These are phyloP conservation scores for Apis florea DNA, from an alignment of 1,140 invertebrate species.

Conservation along the genomic window DNA sequence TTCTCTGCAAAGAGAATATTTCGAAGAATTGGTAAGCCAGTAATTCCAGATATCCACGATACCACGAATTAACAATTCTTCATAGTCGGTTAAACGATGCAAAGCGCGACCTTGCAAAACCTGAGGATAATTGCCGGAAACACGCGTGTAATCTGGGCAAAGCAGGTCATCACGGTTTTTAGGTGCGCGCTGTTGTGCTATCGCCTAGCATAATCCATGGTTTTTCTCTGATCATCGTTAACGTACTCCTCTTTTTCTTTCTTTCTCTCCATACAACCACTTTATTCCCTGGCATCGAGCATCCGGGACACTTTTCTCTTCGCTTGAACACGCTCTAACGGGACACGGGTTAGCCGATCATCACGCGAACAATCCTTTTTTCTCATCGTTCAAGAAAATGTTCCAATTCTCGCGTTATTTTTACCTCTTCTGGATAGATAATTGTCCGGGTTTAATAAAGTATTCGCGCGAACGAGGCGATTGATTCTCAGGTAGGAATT, in stretches of 20 bases:
- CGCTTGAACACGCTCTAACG: not conserved
- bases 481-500: too few relatives aligned
- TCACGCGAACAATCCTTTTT: not conserved
- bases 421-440: too few relatives aligned
- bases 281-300: not conserved
- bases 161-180: conserved; percentile 5
- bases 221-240: not conserved
- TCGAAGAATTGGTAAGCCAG: not conserved
- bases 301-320: conserved; percentile 2
- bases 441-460: not conserved
- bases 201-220: not conserved
- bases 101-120: conserved; percentile 1
- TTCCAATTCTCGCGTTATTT: too few relatives aligned
- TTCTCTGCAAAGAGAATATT: not conserved
- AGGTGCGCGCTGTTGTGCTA: not conserved
- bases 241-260: not conserved
- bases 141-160: not conserved
- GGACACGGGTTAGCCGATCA: not conserved
- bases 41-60: not conserved
- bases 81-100: not conserved
- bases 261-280: not conserved
- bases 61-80: conserved; percentile 9
- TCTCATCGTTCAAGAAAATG: not conserved
- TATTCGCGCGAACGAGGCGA: too few relatives aligned
- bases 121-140: conserved; percentile 7